Base-by-base conservation (phyloP, 2,888 invertebrate species). In the Holacanthella duospinosa region DNA sequence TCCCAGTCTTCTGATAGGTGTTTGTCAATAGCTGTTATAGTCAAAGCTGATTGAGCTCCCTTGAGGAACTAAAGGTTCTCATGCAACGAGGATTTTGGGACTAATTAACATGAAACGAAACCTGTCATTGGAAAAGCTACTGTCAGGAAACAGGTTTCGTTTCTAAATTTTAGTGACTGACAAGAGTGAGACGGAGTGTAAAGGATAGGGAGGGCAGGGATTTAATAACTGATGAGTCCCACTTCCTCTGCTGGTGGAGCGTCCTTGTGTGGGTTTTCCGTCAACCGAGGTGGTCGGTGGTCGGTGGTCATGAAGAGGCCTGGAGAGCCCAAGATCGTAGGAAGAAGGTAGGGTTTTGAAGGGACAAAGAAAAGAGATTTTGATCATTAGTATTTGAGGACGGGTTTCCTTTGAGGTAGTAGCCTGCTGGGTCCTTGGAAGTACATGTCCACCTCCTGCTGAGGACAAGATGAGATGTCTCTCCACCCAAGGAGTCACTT, bases 401-500 rank as follows among this genome's bases (percentile, higher is more conserved):
- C 55, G 60, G 64, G 64, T 44, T 63, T 67, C 64, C 59, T 67
- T 67, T 67, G 67, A 67, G 67, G 64, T 65, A 57, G 62, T 60
- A 63, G 57, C 67, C 65, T 59, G 67, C 65, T 65, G 67, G 3
- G 26, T 61, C 64, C 21, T 21, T 48, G 16, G 16, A 48, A 48
- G 48, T 48, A 64, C 59, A 59, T 64, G 67, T 67, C 67, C 63
- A 64, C 65, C 67, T 60, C 67, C 67, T 60, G 65, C 60, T 44
- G 67, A 57, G 62, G 62, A 65, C 67, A 65, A 67, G 65, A 67
- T 67, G 67, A 67, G 67, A 67, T 65, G 65, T 65, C 64, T 60
- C 67, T 67, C 65, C 67, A 67, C 67, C 65, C 67, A 64, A 63
- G 60, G 60, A 66, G 64, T 61, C 44, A 59, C 59, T 63, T 36